These are phyloP conservation scores for Muscicapa adusta DNA, from an alignment of 2,113 vertebrate species.

Conservation along the genomic window DNA sequence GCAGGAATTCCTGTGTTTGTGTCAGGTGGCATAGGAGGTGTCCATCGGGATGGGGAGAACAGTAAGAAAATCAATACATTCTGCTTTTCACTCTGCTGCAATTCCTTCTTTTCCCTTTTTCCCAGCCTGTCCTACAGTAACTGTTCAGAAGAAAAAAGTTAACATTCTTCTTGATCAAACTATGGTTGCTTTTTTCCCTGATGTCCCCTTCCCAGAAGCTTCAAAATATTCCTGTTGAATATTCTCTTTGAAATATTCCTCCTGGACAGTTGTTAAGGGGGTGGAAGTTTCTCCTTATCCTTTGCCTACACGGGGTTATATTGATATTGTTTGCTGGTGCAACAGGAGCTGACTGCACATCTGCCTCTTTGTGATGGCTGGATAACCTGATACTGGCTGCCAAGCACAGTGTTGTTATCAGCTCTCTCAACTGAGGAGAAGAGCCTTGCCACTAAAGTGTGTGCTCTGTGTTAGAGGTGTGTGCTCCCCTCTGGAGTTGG, in stretches of 20 bases:
- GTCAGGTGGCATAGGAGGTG: slow-evolving; percentile 87
- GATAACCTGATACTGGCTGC: neutral
- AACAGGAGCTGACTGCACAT: neutral
- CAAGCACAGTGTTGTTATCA: neutral
- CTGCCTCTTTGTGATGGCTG: neutral
- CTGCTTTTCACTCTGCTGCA: neutral
- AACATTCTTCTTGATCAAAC: neutral
- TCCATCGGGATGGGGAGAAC: slow-evolving; percentile 84
- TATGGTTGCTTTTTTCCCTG: neutral
- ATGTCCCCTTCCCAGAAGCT: neutral
- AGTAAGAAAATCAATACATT: slow-evolving; percentile 70
- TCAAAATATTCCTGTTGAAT: neutral
- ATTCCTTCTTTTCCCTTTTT: neutral
- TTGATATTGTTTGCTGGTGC: neutral
- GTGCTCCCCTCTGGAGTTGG: neutral
- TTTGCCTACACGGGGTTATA: neutral
- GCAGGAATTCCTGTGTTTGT: slow-evolving; percentile 86
- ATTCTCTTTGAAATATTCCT: neutral
- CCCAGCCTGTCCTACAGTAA: neutral
- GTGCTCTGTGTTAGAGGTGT: neutral
- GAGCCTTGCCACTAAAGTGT: neutral
- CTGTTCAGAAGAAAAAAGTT: neutral
- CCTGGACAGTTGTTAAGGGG: neutral
- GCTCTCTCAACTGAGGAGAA: neutral
- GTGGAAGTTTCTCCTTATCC: neutral